Evolutionary conservation across 1,140 invertebrate genomes (phyloP), one percentile per base, ranked within the genome.

Genomic region (Charaxes varanes): DNA sequence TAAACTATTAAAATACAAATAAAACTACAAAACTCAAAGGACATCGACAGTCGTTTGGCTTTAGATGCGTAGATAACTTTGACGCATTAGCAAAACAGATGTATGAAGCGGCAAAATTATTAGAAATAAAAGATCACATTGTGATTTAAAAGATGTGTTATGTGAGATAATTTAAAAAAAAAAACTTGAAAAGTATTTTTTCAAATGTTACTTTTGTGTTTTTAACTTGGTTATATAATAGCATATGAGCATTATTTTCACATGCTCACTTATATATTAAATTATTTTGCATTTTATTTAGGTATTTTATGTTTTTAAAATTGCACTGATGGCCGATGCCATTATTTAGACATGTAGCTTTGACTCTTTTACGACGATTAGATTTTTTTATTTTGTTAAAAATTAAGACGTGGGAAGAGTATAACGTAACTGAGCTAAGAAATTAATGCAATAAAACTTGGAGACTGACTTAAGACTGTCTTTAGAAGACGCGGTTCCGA

Each of bases 391-490:
- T 60, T 59, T 47, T 33, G 34, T 53, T 51, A 40, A 50, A 38
- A 43, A 42, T 58, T 44, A 38, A 42, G 41, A 24, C 35, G 31
- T 12, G 40, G 41, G 19, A 49, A 37, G 38, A 41, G 48, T 21
- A 36, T 36, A 50, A 50, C 51, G 54, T 61, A 60, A 53, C 45
- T 61, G 62, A 62, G 56, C 48, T 69, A 67, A 55, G 56, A 55
- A 76, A 78, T 67, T 69, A 77, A 74, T 76, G 74, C 77, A 82
- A 82, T 77, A 81, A 68, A 78, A 69, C 63, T 77, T 79, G 73
- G 60, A 82, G 77, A 79, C 77, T 82, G 74, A 79, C 72, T 77
- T 81, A 82, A 82, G 77, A 82, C 77, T 81, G 72, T 80, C 72
- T 80, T 74, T 65, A n/a, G n/a, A 76, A 73, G 68, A 68, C 32